Percentiles rank a stretch among this genome's conserved stretches.
Conservation (phyloP, 1,140 invertebrate species). For the Coelopa frigida region DNA sequence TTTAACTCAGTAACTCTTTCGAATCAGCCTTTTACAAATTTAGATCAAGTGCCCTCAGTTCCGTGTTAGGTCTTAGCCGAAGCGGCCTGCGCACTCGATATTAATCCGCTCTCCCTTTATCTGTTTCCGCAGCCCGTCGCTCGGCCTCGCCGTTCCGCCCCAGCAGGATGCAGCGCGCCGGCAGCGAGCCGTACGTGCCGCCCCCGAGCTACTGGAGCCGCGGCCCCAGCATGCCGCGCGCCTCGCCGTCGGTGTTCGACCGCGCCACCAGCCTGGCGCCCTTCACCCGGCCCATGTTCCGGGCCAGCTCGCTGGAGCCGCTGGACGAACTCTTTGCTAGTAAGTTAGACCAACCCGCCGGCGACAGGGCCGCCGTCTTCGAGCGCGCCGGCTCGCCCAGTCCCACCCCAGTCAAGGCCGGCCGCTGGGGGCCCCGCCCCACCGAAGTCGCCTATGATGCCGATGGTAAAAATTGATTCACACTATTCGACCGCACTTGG, state of each 20-base stretch:
- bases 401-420: conserved; percentile 60
- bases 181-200: conserved; percentile 40
- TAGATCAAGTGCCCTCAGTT: too few species aligned
- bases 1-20: too few species aligned
- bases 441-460: conserved; percentile 61
- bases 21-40: too few species aligned
- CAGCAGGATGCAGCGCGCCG: conserved; percentile 26
- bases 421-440: conserved; percentile 56
- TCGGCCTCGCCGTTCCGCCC: conserved; percentile 35
- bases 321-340: conserved; percentile 51
- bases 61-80: neutral
- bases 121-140: conserved; percentile 26
- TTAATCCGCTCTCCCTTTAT: neutral
- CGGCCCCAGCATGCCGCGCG: conserved; percentile 34
- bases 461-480: conserved; percentile 52
- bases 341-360: conserved; percentile 40
- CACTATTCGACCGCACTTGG: too few species aligned
- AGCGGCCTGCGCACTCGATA: neutral
- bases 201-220: conserved; percentile 34
- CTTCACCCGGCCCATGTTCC: conserved; percentile 41
- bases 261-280: conserved; percentile 40
- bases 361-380: conserved; percentile 29
- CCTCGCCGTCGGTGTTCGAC: conserved; percentile 32
- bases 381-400: conserved; percentile 49
- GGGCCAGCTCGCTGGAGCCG: conserved; percentile 42